Evolutionary conservation across 2,888 invertebrate species (phyloP).

Genomic region (Lochmaea capreae): DNA sequence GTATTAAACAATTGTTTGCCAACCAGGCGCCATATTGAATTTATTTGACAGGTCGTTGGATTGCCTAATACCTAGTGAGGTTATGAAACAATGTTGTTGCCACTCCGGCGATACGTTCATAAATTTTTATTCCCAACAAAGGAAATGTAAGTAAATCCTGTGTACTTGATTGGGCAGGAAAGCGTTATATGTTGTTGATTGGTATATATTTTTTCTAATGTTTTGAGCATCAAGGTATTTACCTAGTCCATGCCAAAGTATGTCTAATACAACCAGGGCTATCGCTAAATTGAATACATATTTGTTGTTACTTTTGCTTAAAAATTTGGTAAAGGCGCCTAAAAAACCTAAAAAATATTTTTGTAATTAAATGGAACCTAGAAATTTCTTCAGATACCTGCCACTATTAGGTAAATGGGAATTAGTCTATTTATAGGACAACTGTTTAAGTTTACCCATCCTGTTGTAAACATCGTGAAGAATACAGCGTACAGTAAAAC

Average conservation of each 20-base stretch:
- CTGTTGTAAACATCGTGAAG: conserved; percentile 59
- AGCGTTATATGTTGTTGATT: no score
- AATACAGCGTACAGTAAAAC: conserved; percentile 59
- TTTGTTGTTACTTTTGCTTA: conserved; percentile 52
- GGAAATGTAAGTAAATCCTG: no score
- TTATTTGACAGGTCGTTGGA: no score
- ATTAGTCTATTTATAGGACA: conserved; percentile 60
- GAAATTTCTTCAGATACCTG: conserved; percentile 48
- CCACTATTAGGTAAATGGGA: conserved; percentile 61
- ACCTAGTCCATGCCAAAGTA: conserved; percentile 56
- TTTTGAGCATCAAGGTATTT: conserved; percentile 22
- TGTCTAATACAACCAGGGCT: conserved; percentile 49
- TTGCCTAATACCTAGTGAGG: no score
- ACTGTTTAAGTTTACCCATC: conserved; percentile 59
- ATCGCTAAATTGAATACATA: conserved; percentile 51
- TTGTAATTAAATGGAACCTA: conserved; percentile 6
- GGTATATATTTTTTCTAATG: no score
- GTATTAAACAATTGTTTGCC: no score
- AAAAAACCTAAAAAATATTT: conserved; percentile 53
- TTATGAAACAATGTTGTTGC: no score
- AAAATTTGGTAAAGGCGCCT: conserved; percentile 54
- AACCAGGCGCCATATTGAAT: no score
- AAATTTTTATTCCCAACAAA: no score
- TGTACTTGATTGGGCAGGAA: no score
- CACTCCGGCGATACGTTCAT: no score